Base-by-base conservation (phyloP, 2,888 invertebrate species). In the Tiliacea citrago region DNA sequence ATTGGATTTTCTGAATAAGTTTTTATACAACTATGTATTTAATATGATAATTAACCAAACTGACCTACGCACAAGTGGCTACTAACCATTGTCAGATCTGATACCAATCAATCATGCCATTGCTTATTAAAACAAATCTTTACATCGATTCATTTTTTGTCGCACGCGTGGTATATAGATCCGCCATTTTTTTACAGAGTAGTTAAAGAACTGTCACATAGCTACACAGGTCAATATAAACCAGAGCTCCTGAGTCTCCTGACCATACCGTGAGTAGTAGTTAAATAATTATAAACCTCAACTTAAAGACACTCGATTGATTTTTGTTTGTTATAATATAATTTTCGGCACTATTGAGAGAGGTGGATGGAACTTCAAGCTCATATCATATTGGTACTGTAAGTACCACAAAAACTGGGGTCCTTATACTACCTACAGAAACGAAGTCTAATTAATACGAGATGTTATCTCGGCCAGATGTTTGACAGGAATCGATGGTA, bases 401-500 rank as follows among this genome's bases (percentile, higher is more conserved):
- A 51, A 42, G 63, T 49, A 70, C n/a, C 16, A 79, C 13, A 83
- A 85, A 83, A 83, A 85, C 65, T 16, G 68, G 67, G 79, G 79
- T 83, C 83, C 68, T 74, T 85, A 73, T 62, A 65, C 85, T 42
- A 57, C 21, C 85, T 42, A 57, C 21, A 39, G 75, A 42, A 60
- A 68, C 72, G 72, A 16, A 62, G 79, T 69, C 77, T 82, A 80
- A 75, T 75, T 85, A 88, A 83, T 68, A 77, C 18, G n/a, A 85
- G 82, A 82, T 85, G 67, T 60, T 86, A 87, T 85, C 85, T 42
- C 7, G 16, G 67, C n/a, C 86, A 84, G 76, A 86, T 89, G 88
- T 90, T 81, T 86, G 87, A 87, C 85, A 87, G 83, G 51, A 77
- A 72, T 58, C 76, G 89, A 90, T 90, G 80, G 55, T 86, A 89